Percentiles rank a stretch among this genome's conserved stretches.
phyloP scores from a whole-genome alignment of 2,113 vertebrate genomes.

The Corapipo altera region DNA sequence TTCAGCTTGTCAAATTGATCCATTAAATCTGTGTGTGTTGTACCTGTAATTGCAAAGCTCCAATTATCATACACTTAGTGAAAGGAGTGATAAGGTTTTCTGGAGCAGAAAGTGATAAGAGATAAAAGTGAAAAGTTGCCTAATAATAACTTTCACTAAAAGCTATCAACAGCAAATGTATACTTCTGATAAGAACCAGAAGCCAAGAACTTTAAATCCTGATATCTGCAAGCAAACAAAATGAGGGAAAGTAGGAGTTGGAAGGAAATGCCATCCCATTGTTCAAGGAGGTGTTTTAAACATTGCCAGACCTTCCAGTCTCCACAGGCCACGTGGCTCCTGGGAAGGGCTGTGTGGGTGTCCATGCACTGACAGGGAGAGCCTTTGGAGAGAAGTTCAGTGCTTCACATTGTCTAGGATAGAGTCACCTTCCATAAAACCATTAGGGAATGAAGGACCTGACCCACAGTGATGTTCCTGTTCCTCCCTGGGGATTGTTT shows the following conservation, averaged over 20 bases:
- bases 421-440: neutral
- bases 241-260: neutral
- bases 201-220: conserved; percentile 24
- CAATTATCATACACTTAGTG: conserved; percentile 70
- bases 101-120: conserved; percentile 64
- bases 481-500: fast-evolving
- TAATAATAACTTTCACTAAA: conserved; percentile 62
- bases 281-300: neutral
- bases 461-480: neutral
- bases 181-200: conserved; percentile 46
- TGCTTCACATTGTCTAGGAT: neutral
- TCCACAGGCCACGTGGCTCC: neutral
- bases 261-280: neutral
- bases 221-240: neutral
- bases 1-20: conserved; percentile 64
- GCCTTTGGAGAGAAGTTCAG: neutral
- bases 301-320: neutral
- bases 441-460: neutral
- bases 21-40: conserved; percentile 64
- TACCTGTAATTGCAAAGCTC: conserved; percentile 68
- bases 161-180: conserved; percentile 41
- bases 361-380: neutral
- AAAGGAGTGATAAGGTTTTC: conserved; percentile 66
- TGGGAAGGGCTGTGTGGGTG: neutral
- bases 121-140: conserved; percentile 61